Percentiles rank a stretch among this genome's conserved stretches.
These are phyloP conservation scores for Leptobrachium ailaonicum DNA, from an alignment of 2,113 vertebrate genomes.

Conservation along the genomic window DNA sequence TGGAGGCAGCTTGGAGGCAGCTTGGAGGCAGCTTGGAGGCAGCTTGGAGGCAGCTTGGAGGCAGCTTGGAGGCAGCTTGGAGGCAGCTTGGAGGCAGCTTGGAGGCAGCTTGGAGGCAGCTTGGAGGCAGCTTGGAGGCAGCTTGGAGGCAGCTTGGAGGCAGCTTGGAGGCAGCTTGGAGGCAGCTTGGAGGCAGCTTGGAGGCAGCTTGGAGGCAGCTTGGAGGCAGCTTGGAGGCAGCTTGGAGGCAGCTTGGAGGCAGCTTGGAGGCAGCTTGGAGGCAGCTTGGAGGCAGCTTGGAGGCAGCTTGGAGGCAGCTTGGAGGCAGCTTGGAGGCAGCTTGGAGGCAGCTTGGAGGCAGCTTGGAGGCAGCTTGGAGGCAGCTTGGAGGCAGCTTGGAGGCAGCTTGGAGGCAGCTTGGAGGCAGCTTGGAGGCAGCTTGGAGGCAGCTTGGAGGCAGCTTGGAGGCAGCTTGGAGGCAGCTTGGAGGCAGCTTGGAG, in stretches of 20 bases:
- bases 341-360: background rate
- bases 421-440: background rate
- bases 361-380: background rate
- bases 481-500: background rate
- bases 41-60: background rate
- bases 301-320: background rate
- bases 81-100: background rate
- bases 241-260: background rate
- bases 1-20: background rate
- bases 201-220: background rate
- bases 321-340: background rate
- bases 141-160: background rate
- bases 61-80: background rate
- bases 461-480: background rate
- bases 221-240: background rate
- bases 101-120: background rate
- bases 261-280: background rate
- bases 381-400: background rate
- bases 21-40: background rate
- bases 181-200: background rate
- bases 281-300: background rate
- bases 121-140: background rate
- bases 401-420: background rate
- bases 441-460: background rate
- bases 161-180: background rate